Percentiles rank a stretch among this genome's conserved stretches.
phyloP scores from a whole-genome alignment of 2,888 invertebrate genomes.

The Exephanes ischioxanthus region DNA sequence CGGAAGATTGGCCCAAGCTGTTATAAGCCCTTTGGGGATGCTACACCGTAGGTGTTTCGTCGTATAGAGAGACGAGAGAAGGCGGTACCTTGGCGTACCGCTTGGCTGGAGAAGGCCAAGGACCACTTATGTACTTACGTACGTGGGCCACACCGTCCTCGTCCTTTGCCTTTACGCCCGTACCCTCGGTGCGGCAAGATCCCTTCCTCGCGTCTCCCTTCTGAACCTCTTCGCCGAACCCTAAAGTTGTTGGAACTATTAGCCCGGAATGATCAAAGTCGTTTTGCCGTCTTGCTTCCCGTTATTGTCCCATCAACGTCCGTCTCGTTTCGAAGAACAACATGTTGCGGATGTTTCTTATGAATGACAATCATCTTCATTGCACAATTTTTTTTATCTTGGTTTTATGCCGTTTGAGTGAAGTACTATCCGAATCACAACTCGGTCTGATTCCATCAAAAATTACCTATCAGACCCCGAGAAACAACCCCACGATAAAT shows the following conservation, averaged over 20 bases:
- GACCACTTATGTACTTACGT: slow-evolving; percentile 68
- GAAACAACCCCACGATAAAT: too few species aligned
- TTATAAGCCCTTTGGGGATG: slow-evolving; percentile 78
- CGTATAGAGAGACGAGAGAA: slow-evolving; percentile 51
- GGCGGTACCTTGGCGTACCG: slow-evolving; percentile 51
- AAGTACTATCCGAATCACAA: too few species aligned
- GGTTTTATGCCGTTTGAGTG: too few species aligned
- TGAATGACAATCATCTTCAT: not conserved
- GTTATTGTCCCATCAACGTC: slow-evolving; percentile 3
- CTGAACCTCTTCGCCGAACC: slow-evolving; percentile 45
- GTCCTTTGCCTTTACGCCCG: slow-evolving; percentile 20
- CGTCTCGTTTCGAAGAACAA: not conserved
- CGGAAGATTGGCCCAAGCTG: slow-evolving; percentile 82
- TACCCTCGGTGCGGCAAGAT: slow-evolving; percentile 29
- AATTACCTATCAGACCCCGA: too few species aligned
- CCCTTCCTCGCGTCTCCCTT: slow-evolving; percentile 39
- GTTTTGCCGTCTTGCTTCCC: slow-evolving; percentile 9
- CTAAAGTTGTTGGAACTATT: slow-evolving; percentile 57
- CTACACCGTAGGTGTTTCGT: slow-evolving; percentile 79
- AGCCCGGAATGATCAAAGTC: slow-evolving; percentile 5
- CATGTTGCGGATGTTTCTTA: not conserved
- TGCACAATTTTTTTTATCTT: not conserved
- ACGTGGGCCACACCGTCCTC: slow-evolving; percentile 34
- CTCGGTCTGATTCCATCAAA: too few species aligned
- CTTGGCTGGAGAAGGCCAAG: slow-evolving; percentile 63